These are phyloP conservation scores for Camponotus floridanus DNA, from an alignment of 1,140 invertebrate species.

Conservation along the genomic window DNA sequence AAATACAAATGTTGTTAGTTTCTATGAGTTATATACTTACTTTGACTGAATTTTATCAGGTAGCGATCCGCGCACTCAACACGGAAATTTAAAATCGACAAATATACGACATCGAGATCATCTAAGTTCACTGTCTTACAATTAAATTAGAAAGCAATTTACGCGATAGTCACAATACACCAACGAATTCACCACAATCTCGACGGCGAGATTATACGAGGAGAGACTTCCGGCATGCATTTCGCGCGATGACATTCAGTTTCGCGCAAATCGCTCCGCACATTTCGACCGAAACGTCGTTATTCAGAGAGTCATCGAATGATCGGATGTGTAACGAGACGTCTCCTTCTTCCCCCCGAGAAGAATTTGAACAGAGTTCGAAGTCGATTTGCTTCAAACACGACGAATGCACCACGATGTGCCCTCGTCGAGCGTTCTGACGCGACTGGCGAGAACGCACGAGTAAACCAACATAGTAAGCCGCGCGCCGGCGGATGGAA, in stretches of 20 bases:
- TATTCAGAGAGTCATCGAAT: neutral
- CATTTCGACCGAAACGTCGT: neutral
- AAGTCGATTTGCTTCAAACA: neutral
- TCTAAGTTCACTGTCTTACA: slow-evolving; percentile 48
- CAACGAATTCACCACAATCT: slow-evolving; percentile 42
- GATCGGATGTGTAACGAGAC: neutral
- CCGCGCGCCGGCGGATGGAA: slow-evolving; percentile 31
- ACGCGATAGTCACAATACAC: slow-evolving; percentile 29
- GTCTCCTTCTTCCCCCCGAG: neutral
- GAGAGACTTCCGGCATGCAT: slow-evolving; percentile 2
- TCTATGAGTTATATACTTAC: slow-evolving; percentile 57
- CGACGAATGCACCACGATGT: slow-evolving; percentile 41
- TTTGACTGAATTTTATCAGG: slow-evolving; percentile 51
- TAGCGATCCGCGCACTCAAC: slow-evolving; percentile 47
- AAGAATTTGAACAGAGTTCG: neutral
- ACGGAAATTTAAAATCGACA: slow-evolving; percentile 77
- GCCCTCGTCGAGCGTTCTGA: slow-evolving; percentile 77
- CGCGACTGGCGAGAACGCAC: slow-evolving; percentile 76
- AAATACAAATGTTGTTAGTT: neutral
- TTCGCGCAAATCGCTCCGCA: neutral
- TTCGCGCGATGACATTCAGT: slow-evolving; percentile 1
- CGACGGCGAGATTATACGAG: neutral
- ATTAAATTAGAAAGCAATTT: neutral
- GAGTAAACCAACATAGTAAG: slow-evolving; percentile 61
- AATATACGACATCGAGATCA: slow-evolving; percentile 77